These are phyloP conservation scores for Acronicta aceris DNA, from an alignment of 2,888 invertebrate species.

Conservation along the genomic window DNA sequence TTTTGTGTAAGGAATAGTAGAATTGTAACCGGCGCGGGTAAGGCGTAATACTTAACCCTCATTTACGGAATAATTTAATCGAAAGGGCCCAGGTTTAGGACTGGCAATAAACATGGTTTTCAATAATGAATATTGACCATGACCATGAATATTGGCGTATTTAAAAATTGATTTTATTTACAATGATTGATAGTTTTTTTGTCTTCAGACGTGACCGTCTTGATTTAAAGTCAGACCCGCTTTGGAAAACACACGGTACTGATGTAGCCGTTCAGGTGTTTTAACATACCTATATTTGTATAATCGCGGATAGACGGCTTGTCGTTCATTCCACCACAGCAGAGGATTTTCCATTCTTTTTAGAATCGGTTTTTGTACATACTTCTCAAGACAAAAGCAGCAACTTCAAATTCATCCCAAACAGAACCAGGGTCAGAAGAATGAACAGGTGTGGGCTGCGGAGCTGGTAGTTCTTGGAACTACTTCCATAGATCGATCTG, in stretches of 20 bases:
- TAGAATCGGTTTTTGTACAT: conserved; percentile 36
- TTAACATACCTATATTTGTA: conserved; percentile 12
- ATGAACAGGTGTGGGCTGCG: conserved; percentile 8
- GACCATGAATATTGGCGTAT: neutral
- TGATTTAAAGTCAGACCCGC: conserved; percentile 10
- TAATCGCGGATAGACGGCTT: conserved; percentile 9
- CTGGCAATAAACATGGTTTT: no score
- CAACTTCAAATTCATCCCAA: conserved; percentile 46
- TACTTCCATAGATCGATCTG: conserved; percentile 9
- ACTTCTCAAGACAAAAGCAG: conserved; percentile 36
- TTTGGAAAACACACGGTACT: conserved; percentile 13
- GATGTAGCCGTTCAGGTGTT: conserved; percentile 16
- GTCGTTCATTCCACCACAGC: conserved; percentile 10
- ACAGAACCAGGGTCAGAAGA: conserved; percentile 24
- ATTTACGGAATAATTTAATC: no score
- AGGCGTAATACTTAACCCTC: no score
- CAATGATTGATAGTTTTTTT: conserved; percentile 7
- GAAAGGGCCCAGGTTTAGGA: no score
- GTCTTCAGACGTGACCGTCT: conserved; percentile 6
- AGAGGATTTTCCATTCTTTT: conserved; percentile 32
- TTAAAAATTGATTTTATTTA: no score
- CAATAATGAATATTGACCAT: no score
- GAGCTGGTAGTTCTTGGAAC: conserved; percentile 6
- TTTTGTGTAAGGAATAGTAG: no score
- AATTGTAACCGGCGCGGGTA: no score